Evolutionary conservation across 2,797 vertebrate genomes (phyloP).

Genomic region (Arremon brunneinucha): DNA sequence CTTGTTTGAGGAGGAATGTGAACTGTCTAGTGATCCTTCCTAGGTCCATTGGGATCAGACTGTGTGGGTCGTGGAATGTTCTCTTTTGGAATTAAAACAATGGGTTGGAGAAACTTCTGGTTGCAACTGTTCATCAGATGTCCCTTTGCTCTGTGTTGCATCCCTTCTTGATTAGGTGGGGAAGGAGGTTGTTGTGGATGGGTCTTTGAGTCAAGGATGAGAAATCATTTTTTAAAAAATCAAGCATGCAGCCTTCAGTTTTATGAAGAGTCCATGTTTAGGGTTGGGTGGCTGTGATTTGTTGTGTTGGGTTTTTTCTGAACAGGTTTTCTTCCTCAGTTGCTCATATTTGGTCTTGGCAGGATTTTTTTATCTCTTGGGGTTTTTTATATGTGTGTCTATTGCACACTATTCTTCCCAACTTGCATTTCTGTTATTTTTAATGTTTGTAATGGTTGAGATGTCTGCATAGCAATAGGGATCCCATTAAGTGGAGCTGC

Average conservation of each 20-base stretch:
- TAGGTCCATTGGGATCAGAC: neutral
- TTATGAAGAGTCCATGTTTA: neutral
- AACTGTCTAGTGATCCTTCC: constrained; percentile 23
- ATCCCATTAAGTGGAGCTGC: neutral
- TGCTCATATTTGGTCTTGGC: neutral
- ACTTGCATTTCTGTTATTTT: neutral
- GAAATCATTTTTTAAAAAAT: neutral
- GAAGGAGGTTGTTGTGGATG: neutral
- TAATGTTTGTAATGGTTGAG: neutral
- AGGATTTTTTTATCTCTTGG: neutral
- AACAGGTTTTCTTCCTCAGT: neutral
- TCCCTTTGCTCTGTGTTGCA: neutral
- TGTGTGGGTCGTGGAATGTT: neutral
- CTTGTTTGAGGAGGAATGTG: neutral
- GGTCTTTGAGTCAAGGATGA: neutral
- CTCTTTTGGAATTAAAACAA: constrained; percentile 15
- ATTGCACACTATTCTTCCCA: neutral
- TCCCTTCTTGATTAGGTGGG: neutral
- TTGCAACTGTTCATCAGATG: neutral
- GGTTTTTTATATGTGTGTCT: neutral
- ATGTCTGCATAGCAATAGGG: neutral
- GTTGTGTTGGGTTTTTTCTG: neutral
- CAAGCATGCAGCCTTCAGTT: neutral
- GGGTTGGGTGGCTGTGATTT: neutral
- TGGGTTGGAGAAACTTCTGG: neutral